These are phyloP conservation scores for Hyppa rectilinea DNA, from an alignment of 2,888 invertebrate genomes.

Conservation along the genomic window DNA sequence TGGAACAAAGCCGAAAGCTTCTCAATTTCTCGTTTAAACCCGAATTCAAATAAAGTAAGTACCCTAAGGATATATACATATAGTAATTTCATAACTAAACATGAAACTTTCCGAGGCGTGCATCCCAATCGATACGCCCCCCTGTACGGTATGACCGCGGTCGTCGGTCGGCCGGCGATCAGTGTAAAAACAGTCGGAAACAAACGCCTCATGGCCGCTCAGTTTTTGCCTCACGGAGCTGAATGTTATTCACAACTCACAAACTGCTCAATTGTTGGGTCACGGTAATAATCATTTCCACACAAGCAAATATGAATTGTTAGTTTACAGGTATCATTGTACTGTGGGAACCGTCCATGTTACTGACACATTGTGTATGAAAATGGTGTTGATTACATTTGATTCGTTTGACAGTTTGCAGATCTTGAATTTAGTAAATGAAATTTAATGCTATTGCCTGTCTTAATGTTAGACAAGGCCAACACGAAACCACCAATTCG, in stretches of 20 bases:
- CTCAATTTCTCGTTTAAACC: constrained; percentile 5
- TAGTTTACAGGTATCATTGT: constrained; percentile 52
- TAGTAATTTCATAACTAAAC: constrained; percentile 55
- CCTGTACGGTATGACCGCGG: constrained; percentile 46
- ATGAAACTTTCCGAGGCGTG: constrained; percentile 59
- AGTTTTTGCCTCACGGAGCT: constrained; percentile 70
- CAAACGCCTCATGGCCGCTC: constrained; percentile 73
- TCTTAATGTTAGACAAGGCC: constrained; percentile 22
- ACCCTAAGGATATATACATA: constrained; percentile 25
- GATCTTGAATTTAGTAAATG: constrained; percentile 8
- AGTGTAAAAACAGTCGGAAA: constrained; percentile 76
- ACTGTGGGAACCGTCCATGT: constrained; percentile 54
- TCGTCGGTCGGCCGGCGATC: constrained; percentile 50
- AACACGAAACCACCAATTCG: constrained; percentile 20
- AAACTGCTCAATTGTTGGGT: constrained; percentile 68
- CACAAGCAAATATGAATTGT: constrained; percentile 63
- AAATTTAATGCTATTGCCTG: constrained; percentile 6
- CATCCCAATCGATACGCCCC: constrained; percentile 73
- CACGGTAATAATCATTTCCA: constrained; percentile 69
- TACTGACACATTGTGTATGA: constrained; percentile 14
- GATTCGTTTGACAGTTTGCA: neutral
- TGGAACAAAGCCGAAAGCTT: constrained; percentile 13
- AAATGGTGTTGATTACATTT: constrained; percentile 46
- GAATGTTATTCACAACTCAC: constrained; percentile 66
- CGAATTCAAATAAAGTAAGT: constrained; percentile 13